Conservation (phyloP, 2,113 vertebrate genomes). For the Nothobranchius furzeri region DNA sequence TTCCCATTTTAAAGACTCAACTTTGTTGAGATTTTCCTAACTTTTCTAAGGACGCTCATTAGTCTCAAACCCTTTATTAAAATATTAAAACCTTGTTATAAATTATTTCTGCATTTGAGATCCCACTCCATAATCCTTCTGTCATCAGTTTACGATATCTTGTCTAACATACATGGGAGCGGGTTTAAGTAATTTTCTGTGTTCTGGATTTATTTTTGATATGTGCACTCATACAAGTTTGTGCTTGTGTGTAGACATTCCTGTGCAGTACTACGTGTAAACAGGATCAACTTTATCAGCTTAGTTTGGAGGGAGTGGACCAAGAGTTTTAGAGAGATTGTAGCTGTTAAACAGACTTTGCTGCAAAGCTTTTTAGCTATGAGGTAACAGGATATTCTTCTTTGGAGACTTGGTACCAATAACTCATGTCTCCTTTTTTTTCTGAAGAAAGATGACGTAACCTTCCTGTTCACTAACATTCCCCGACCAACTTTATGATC, state of each 20-base stretch:
- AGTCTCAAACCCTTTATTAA: no score
- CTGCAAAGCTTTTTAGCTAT: conserved; percentile 20
- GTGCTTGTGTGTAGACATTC: not conserved
- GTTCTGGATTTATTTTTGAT: not conserved
- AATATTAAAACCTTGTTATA: no score
- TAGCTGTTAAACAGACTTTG: conserved; percentile 36
- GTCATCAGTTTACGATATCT: no score
- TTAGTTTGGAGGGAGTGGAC: not conserved
- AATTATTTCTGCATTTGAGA: no score
- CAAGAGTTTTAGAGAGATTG: conserved; percentile 19
- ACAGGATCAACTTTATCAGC: not conserved
- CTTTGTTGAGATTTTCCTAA: no score
- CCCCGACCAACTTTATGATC: conserved; percentile 33
- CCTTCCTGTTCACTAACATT: conserved; percentile 22
- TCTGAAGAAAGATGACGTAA: conserved; percentile 32
- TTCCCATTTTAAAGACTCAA: not conserved
- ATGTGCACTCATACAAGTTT: not conserved
- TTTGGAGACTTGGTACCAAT: conserved; percentile 31
- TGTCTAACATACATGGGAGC: no score
- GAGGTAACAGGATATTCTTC: conserved; percentile 54
- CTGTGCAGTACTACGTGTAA: not conserved
- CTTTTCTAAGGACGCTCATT: no score
- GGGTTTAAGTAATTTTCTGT: not conserved
- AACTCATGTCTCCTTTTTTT: conserved; percentile 12
- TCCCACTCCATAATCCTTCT: no score